phyloP scores from a whole-genome alignment of 2,797 vertebrate species.

The Columba guinea region DNA sequence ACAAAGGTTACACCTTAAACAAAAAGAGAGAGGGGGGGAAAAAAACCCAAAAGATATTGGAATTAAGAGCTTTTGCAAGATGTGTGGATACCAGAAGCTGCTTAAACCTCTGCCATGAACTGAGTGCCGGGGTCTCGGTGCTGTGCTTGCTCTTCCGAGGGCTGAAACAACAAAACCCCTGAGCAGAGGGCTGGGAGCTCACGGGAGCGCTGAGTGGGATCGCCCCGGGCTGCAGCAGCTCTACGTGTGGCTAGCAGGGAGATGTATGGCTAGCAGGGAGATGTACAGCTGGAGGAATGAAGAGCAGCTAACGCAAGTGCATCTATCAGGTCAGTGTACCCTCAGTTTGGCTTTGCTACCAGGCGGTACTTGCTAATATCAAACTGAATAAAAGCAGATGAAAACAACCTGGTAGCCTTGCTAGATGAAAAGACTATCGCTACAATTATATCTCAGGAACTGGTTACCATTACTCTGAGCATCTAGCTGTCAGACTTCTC shows the following conservation, averaged over 20 bases:
- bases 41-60: too few species aligned
- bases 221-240: not conserved
- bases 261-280: too few species aligned
- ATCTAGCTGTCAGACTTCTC: not conserved
- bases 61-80: not conserved
- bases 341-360: not conserved
- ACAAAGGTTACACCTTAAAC: not conserved
- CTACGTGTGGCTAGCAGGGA: rapidly evolving
- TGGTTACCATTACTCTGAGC: not conserved
- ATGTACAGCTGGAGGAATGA: rapidly evolving
- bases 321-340: not conserved
- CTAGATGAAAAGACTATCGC: not conserved
- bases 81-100: rapidly evolving
- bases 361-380: not conserved
- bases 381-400: not conserved
- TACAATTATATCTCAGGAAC: not conserved
- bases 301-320: not conserved
- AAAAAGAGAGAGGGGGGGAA: rapidly evolving
- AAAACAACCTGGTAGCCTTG: not conserved
- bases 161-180: not conserved
- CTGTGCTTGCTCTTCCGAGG: not conserved
- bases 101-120: not conserved
- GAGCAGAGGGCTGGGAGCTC: not conserved
- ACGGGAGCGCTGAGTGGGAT: not conserved
- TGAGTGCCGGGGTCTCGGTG: not conserved